Evolutionary conservation across 2,797 vertebrate genomes (phyloP).

Genomic region (Microctenopoma stevenorrisi): DNA sequence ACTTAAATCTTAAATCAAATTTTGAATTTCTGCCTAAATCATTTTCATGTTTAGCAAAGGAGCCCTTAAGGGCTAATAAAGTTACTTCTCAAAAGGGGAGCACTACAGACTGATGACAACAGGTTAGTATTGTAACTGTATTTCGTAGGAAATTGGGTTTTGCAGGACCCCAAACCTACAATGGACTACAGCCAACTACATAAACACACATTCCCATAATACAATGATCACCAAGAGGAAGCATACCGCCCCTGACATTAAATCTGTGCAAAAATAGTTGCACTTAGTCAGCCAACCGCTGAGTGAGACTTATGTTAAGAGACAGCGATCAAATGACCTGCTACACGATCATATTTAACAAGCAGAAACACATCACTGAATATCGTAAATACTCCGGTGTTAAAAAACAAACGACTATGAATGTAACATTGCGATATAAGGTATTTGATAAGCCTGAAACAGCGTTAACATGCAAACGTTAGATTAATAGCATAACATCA

Average conservation of each 20-base stretch:
- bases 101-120: not conserved
- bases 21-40: not conserved
- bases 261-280: not conserved
- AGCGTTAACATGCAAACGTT: not conserved
- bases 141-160: not conserved
- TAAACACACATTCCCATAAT: not conserved
- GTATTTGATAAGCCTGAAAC: not conserved
- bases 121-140: not conserved
- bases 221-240: not conserved
- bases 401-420: not conserved
- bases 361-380: not conserved
- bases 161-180: not conserved
- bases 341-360: conserved; percentile 20
- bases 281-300: conserved; percentile 1
- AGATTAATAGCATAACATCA: not conserved
- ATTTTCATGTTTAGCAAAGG: not conserved
- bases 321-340: not conserved
- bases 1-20: no score
- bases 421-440: accelerated
- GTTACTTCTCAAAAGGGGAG: not conserved
- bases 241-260: not conserved
- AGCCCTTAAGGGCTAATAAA: not conserved
- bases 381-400: not conserved
- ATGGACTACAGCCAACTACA: not conserved
- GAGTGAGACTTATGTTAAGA: not conserved